A percentile compares a stretch with the other conserved stretches of the same genome.
These are phyloP conservation scores for Anguilla megastoma DNA, from an alignment of 2,797 vertebrate genomes.

Conservation along the genomic window DNA sequence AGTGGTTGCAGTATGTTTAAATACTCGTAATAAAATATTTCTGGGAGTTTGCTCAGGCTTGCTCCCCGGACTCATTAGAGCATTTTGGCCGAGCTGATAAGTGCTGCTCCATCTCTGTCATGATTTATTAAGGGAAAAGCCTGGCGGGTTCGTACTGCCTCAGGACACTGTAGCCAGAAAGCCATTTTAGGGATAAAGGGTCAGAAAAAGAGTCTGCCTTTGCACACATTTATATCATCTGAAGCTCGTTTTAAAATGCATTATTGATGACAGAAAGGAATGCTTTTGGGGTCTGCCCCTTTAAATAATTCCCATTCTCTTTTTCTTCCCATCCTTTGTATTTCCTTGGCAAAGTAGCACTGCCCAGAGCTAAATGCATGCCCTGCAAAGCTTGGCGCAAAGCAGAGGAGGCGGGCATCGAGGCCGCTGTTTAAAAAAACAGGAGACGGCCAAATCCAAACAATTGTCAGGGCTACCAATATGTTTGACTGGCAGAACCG, in stretches of 20 bases:
- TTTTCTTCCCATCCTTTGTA: slow-evolving; percentile 44
- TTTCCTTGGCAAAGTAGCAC: slow-evolving; percentile 54
- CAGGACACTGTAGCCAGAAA: slow-evolving; percentile 72
- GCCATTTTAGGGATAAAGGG: slow-evolving; percentile 75
- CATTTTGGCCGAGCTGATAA: slow-evolving; percentile 71
- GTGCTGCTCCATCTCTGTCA: slow-evolving; percentile 68
- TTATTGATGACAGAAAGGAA: slow-evolving; percentile 78
- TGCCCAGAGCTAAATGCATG: slow-evolving; percentile 70
- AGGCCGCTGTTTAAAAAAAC: slow-evolving; percentile 72
- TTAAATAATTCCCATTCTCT: slow-evolving; percentile 57
- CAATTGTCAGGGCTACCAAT: slow-evolving; percentile 68
- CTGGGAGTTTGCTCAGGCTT: slow-evolving; percentile 57
- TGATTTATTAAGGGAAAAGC: slow-evolving; percentile 76
- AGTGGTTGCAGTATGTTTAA: slow-evolving; percentile 68
- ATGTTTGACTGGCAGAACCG: slow-evolving; percentile 49
- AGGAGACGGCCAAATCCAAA: slow-evolving; percentile 62
- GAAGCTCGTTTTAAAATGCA: slow-evolving; percentile 75
- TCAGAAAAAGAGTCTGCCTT: slow-evolving; percentile 63
- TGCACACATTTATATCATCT: slow-evolving; percentile 76
- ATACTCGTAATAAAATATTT: slow-evolving; percentile 78
- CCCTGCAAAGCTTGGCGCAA: slow-evolving; percentile 64
- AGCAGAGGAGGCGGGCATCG: slow-evolving; percentile 61
- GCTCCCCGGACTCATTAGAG: slow-evolving; percentile 73
- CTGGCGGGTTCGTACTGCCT: slow-evolving; percentile 69
- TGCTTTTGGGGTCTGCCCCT: slow-evolving; percentile 67